Percentiles rank a stretch among this genome's conserved stretches.
Evolutionary conservation across 1,140 invertebrate species (phyloP).

Genomic region (Bathynomus jamesi): DNA sequence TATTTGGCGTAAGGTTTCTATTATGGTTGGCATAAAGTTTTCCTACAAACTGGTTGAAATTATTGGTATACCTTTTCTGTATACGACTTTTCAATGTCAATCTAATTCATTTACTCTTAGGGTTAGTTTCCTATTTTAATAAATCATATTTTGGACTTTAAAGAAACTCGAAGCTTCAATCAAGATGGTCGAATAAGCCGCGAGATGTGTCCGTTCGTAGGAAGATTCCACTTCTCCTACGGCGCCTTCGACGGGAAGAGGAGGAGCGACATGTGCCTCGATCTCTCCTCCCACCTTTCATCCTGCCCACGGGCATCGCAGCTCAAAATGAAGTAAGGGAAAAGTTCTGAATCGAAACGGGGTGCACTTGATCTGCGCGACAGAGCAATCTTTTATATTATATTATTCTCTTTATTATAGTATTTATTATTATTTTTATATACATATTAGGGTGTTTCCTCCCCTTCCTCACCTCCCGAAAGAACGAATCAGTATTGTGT

Average conservation of each 20-base stretch:
- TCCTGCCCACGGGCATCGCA: conserved; percentile 58
- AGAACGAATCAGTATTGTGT: too few species aligned
- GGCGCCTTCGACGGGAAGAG: conserved; percentile 50
- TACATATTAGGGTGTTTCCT: too few species aligned
- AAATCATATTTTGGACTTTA: not conserved
- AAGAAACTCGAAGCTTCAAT: conserved; percentile 31
- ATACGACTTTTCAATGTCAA: too few species aligned
- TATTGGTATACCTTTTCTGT: too few species aligned
- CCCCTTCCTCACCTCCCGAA: too few species aligned
- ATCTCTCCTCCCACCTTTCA: conserved; percentile 51
- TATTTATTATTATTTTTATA: not conserved
- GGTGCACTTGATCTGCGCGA: too few species aligned
- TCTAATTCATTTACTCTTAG: too few species aligned
- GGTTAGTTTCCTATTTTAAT: too few species aligned
- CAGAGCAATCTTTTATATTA: too few species aligned
- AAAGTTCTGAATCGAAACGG: not conserved
- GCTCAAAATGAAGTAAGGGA: conserved; percentile 51
- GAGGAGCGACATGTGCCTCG: conserved; percentile 45
- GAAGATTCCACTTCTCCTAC: conserved; percentile 57
- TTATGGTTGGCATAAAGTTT: too few species aligned
- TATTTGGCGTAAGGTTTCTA: too few species aligned
- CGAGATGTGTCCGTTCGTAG: conserved; percentile 57
- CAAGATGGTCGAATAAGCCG: conserved; percentile 37
- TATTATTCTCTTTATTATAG: not conserved
- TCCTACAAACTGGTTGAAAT: too few species aligned